These are phyloP conservation scores for Protula sp. DNA, from an alignment of 2,888 invertebrate species.

Conservation along the genomic window DNA sequence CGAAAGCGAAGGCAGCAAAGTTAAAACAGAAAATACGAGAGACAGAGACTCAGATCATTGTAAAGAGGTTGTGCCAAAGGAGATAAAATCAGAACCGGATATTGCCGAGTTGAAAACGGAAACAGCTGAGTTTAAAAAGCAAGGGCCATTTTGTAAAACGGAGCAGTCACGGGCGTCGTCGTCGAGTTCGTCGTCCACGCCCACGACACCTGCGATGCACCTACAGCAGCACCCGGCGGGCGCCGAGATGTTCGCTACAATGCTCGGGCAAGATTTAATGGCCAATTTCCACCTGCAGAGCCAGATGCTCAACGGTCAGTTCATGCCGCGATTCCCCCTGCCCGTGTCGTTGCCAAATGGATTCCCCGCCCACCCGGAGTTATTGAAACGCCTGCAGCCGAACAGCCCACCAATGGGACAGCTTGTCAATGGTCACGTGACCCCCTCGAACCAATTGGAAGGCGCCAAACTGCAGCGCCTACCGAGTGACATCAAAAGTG, in stretches of 20 bases:
- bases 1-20: too few species aligned
- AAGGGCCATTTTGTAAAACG: too few species aligned
- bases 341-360: background rate
- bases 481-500: background rate
- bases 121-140: too few species aligned
- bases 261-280: conserved; percentile 72
- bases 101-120: too few species aligned
- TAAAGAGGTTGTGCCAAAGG: too few species aligned
- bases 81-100: too few species aligned
- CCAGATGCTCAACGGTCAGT: background rate
- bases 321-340: background rate
- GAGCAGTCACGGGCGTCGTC: too few species aligned
- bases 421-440: background rate
- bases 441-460: background rate
- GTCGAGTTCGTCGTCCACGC: conserved; percentile 8
- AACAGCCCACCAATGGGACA: background rate
- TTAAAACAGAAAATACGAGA: too few species aligned
- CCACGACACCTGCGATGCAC: conserved; percentile 8
- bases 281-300: conserved; percentile 62
- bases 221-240: conserved; percentile 33
- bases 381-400: background rate
- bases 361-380: background rate
- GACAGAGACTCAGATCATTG: too few species aligned
- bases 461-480: background rate
- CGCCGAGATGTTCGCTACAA: conserved; percentile 52